Base-by-base conservation (phyloP, 2,888 invertebrate species). In the Cryptosula pallasiana region DNA sequence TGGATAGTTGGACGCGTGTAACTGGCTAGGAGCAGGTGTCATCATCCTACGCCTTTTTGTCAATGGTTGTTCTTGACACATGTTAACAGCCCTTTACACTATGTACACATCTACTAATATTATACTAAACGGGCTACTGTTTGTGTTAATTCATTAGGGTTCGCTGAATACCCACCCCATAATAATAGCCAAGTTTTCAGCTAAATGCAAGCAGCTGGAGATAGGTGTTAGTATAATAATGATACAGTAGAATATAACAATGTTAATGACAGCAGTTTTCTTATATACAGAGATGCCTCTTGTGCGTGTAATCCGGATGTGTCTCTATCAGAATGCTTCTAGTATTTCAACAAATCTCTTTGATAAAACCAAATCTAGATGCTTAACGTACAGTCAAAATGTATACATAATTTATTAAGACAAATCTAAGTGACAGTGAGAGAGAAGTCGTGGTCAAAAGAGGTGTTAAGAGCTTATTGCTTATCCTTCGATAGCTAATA, bases 321-420 rank as follows among this genome's bases (percentile, higher is more conserved):
- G 25, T 32, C 32, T 25, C 29, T 63, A n/a, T 63, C 63, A 13
- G 25, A 9, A 9, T 32, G 32, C 63, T 29, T 27, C 63, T 63
- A 29, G 5, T 63, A n/a, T 63, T 63, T 63, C 63, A 25, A 63
- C 63, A 63, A 63, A 63, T 63, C 63, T 63, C 63, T 63, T 63
- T 63, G 3, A 34, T 63, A 13, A 63, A 34, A 63, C 63, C 63
- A 63, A 63, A 63, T 32, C 32, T 32, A n/a, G 32, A 63, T 63
- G 25, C 57, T 57, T 23, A 13, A 23, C 57, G 5, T 13, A 32
- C 63, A 29, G 63, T 32, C 63, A 63, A 63, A 63, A 32, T 63
- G 63, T 63, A 63, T 63, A 63, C 63, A 63, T 63, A 63, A 63
- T 63, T 63, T 63, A 63, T 63, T 63, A 63, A 63, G 63, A 63